Evolutionary conservation across 2,797 vertebrate species (phyloP).

Genomic region (Rhodeus uyekii): DNA sequence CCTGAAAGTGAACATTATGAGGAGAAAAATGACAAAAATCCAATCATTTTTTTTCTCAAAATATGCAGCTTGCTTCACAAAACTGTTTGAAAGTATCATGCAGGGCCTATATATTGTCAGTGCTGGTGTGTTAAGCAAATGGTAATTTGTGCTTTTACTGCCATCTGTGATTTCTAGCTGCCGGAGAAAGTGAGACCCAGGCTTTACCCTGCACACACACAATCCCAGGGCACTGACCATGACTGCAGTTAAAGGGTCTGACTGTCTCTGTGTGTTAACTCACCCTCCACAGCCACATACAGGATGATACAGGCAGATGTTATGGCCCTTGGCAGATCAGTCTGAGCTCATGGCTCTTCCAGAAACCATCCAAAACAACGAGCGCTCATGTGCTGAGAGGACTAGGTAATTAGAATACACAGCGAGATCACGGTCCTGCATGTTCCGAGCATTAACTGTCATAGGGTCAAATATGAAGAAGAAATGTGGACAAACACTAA

Average conservation of each 20-base stretch:
- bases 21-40: constrained; percentile 25
- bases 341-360: not conserved
- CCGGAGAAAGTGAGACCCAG: constrained; percentile 5
- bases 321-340: not conserved
- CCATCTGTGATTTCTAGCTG: not conserved
- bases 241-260: not conserved
- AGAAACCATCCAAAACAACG: not conserved
- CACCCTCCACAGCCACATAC: constrained; percentile 9
- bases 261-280: constrained; percentile 32
- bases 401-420: not conserved
- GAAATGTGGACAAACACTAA: not conserved
- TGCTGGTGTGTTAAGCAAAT: not conserved
- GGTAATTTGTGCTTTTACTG: not conserved
- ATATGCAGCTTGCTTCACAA: not conserved
- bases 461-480: not conserved
- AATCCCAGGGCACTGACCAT: constrained; percentile 3
- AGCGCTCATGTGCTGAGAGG: not conserved
- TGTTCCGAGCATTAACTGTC: constrained; percentile 7
- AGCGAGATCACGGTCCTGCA: constrained; percentile 5
- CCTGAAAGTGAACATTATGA: constrained; percentile 55
- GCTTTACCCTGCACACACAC: constrained; percentile 16
- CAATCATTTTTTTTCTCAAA: not conserved
- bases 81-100: not conserved
- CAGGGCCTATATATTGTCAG: not conserved
- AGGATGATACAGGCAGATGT: constrained; percentile 12